Conservation (phyloP, 1,140 invertebrate species). For the Marisa cornuarietis region DNA sequence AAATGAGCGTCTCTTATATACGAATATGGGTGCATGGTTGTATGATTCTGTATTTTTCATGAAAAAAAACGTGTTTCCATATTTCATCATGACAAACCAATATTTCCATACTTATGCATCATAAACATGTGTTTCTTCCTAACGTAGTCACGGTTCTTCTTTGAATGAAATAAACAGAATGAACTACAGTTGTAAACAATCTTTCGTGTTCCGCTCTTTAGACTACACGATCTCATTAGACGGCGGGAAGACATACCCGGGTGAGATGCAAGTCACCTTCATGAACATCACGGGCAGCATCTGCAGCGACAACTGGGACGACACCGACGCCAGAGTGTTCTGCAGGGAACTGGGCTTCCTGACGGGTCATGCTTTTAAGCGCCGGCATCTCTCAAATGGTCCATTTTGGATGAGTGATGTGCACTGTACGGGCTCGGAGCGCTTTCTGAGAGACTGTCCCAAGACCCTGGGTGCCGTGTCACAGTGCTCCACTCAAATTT, state of each 20-base stretch:
- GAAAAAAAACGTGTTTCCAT: not conserved
- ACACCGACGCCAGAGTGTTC: constrained; percentile 46
- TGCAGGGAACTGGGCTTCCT: constrained; percentile 49
- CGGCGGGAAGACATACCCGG: constrained; percentile 2
- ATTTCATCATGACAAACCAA: not conserved
- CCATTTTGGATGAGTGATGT: constrained; percentile 48
- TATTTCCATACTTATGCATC: not conserved
- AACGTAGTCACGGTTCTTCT: not conserved
- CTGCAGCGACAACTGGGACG: constrained; percentile 51
- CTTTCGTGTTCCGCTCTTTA: not conserved
- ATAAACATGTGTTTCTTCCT: not conserved
- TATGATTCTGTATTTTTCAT: not conserved
- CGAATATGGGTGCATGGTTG: no score
- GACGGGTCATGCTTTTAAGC: constrained; percentile 40
- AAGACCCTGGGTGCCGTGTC: not conserved
- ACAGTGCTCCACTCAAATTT: not conserved
- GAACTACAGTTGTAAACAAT: constrained; percentile 20
- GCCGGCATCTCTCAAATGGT: constrained; percentile 38
- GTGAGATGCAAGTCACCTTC: constrained; percentile 43
- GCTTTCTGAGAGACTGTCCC: not conserved
- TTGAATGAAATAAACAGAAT: not conserved
- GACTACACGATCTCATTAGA: not conserved
- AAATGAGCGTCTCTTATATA: no score
- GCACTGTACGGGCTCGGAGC: not conserved
- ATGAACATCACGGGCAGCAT: constrained; percentile 44